These are phyloP conservation scores for Trichopria drosophilae DNA, from an alignment of 2,888 invertebrate genomes.

Conservation along the genomic window DNA sequence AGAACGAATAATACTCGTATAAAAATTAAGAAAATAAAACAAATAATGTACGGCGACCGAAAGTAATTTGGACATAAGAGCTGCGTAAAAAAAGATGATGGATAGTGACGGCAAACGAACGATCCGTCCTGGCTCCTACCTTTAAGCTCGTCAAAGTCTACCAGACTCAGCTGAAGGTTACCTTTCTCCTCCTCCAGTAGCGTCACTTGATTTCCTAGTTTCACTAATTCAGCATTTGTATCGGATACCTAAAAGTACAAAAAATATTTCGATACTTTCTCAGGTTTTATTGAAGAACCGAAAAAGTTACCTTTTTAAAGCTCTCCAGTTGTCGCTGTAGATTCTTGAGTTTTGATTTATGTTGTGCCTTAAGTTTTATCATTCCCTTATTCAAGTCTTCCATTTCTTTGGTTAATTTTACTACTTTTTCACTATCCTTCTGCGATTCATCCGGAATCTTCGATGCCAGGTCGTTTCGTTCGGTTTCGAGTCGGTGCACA, in stretches of 20 bases:
- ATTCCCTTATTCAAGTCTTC: conserved; percentile 76
- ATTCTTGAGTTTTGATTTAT: conserved; percentile 74
- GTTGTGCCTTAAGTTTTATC: conserved; percentile 74
- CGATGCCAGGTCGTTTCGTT: conserved; percentile 31
- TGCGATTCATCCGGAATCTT: conserved; percentile 20
- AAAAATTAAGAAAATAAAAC: conserved; percentile 21
- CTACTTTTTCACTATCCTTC: conserved; percentile 52
- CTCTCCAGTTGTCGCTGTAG: conserved; percentile 69
- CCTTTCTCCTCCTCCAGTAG: conserved; percentile 91
- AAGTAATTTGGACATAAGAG: conserved; percentile 28
- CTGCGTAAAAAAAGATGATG: conserved; percentile 36
- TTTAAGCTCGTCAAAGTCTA: conserved; percentile 77
- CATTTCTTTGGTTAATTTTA: conserved; percentile 69
- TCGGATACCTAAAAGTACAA: conserved; percentile 66
- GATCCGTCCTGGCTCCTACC: conserved; percentile 60
- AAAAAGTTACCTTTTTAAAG: conserved; percentile 53
- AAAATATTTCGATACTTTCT: conserved; percentile 1
- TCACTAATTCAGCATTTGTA: conserved; percentile 69
- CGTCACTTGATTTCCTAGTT: conserved; percentile 74
- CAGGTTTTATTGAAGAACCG: conserved; percentile 10
- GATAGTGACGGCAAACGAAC: conserved; percentile 40
- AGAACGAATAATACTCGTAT: not conserved
- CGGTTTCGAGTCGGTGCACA: conserved; percentile 45
- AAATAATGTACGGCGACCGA: conserved; percentile 19
- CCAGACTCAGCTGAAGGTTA: conserved; percentile 81